Evolutionary conservation across 2,113 vertebrate species (phyloP).

Genomic region (Mohoua ochrocephala): DNA sequence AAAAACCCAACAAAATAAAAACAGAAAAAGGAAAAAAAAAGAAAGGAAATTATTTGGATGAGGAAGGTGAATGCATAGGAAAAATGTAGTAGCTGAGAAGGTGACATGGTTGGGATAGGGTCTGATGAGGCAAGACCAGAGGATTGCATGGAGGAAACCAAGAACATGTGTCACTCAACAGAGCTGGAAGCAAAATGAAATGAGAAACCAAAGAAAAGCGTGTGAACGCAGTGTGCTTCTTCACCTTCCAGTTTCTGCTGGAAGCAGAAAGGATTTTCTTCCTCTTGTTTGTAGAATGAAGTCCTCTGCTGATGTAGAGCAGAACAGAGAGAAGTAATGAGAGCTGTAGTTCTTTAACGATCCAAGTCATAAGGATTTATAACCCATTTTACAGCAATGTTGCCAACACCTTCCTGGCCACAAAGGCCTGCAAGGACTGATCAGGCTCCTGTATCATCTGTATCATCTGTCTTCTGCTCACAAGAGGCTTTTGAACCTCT

Average conservation of each 20-base stretch:
- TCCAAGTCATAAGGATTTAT: neutral
- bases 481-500: neutral
- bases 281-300: neutral
- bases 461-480: neutral
- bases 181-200: neutral
- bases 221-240: neutral
- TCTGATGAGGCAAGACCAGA: neutral
- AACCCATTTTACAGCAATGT: neutral
- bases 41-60: neutral
- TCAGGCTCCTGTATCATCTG: neutral
- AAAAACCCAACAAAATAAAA: neutral
- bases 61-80: neutral
- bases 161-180: neutral
- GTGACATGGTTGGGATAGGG: neutral
- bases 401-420: neutral
- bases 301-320: neutral
- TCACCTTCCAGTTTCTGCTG: neutral
- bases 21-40: too few relatives aligned
- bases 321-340: neutral
- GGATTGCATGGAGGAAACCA: neutral
- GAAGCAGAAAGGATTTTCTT: neutral
- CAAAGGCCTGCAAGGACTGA: neutral
- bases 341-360: neutral
- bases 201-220: neutral
- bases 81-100: neutral